Base-by-base conservation (phyloP, 2,113 vertebrate genomes). In the Suricata suricatta region DNA sequence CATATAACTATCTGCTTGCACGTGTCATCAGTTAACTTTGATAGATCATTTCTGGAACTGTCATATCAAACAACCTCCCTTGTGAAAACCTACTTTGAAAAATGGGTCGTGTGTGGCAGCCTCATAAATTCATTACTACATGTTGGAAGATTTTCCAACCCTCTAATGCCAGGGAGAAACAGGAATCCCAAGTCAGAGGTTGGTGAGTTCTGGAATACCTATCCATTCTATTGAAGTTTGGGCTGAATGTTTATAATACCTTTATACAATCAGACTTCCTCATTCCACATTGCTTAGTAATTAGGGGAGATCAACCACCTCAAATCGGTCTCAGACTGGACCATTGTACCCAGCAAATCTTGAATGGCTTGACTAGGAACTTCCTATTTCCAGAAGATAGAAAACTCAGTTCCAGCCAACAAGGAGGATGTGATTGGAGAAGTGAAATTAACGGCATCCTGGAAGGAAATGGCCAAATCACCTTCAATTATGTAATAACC, bases 401-500 rank as follows among this genome's bases (percentile, higher is more conserved):
- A 93, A 97, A 93, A 81, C n/a, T 74, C 47, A 47, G 16, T 92
- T 92, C 86, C 69, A 87, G 83, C 47, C 90, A 88, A 52, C 33
- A 92, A 63, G 27, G 64, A 91, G 87, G 83, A 98, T 97, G 64
- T 79, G 23, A 69, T 1, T 92, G 21, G 68, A 68, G 95, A 93
- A 84, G 68, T 71, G 74, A 97, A 95, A 96, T 63, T 89, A 74
- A 52, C 27, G 27, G 31, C 23, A 5, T 50, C 60, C 57, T 90
- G 44, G 69, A 90, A 84, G 69, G 89, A 95, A 97, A 87, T 84
- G 90, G 27, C 35, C 93, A 96, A 82, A 71, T 92, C 35, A 52
- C 21, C 31, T 90, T 64, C 13, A 2, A 41, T 95, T 92, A 57
- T 63, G 68, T 72, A 93, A 96, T 35, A 69, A 57, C 63, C 79